Conservation (phyloP, 1,140 invertebrate species). For the Ceratosolen solmsi region DNA sequence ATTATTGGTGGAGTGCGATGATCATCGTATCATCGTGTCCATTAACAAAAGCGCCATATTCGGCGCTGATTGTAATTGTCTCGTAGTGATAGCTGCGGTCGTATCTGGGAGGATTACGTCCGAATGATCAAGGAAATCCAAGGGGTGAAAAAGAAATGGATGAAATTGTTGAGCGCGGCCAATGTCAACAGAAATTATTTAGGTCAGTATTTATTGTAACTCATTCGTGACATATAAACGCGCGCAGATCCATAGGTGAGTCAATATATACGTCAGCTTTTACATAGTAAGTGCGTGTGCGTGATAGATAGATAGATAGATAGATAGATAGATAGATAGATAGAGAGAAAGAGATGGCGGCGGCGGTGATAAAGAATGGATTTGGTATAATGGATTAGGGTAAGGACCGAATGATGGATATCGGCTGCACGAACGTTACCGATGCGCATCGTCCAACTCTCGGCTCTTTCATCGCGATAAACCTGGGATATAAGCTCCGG, state of each 20-base stretch:
- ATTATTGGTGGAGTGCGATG: neutral
- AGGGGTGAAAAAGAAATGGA: constrained; percentile 1
- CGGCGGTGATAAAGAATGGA: too few species aligned
- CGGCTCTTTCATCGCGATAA: too few species aligned
- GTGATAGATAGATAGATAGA: neutral
- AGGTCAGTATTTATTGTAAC: neutral
- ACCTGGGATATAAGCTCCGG: too few species aligned
- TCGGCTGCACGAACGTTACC: too few species aligned
- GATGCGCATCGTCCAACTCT: too few species aligned
- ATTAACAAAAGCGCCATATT: neutral
- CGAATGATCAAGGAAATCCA: neutral
- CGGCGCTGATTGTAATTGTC: neutral
- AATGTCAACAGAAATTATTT: neutral
- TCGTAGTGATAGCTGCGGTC: neutral
- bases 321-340: neutral
- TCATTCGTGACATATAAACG: neutral
- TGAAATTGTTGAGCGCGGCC: neutral
- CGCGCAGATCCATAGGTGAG: neutral
- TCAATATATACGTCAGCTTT: neutral
- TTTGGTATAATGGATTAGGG: too few species aligned
- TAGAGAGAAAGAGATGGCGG: neutral
- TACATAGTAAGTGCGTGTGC: neutral
- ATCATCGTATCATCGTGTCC: neutral
- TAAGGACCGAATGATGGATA: too few species aligned
- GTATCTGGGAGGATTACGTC: neutral